phyloP scores from a whole-genome alignment of 2,113 vertebrate genomes.

The Paratilapia polleni region DNA sequence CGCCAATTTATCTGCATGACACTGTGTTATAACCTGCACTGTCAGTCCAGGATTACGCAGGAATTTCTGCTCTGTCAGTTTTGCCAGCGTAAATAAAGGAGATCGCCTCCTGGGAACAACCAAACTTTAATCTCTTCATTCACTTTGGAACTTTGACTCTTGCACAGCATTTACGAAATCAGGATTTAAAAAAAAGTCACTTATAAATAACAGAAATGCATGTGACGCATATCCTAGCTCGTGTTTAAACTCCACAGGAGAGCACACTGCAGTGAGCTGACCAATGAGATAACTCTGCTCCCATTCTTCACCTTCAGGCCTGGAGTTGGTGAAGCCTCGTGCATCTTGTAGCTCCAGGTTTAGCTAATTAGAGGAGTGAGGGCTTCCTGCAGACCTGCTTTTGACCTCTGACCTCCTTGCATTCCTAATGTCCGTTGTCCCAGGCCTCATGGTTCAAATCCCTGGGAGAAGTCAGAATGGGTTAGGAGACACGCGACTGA shows the following conservation, averaged over 20 bases:
- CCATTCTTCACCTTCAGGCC: neutral
- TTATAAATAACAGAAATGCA: neutral
- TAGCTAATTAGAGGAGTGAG: conserved; percentile 30
- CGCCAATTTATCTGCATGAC: neutral
- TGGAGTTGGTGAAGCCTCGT: neutral
- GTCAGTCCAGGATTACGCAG: neutral
- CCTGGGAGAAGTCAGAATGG: conserved; percentile 32
- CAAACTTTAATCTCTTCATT: neutral
- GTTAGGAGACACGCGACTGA: conserved; percentile 57
- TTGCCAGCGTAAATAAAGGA: neutral
- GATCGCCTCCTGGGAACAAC: neutral
- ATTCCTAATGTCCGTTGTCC: conserved; percentile 48
- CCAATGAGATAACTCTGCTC: neutral
- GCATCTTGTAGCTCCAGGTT: neutral
- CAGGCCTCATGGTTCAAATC: conserved; percentile 8
- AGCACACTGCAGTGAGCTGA: neutral
- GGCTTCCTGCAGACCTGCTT: conserved; percentile 20
- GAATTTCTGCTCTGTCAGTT: neutral
- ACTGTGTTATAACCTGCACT: neutral
- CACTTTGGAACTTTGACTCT: neutral
- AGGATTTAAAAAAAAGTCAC: neutral
- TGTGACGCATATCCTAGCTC: neutral
- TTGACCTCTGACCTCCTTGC: conserved; percentile 44
- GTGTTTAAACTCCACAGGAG: conserved; percentile 12
- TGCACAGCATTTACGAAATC: neutral